Conservation (phyloP, 2,888 invertebrate species). For the Hanleya hanleyi region DNA sequence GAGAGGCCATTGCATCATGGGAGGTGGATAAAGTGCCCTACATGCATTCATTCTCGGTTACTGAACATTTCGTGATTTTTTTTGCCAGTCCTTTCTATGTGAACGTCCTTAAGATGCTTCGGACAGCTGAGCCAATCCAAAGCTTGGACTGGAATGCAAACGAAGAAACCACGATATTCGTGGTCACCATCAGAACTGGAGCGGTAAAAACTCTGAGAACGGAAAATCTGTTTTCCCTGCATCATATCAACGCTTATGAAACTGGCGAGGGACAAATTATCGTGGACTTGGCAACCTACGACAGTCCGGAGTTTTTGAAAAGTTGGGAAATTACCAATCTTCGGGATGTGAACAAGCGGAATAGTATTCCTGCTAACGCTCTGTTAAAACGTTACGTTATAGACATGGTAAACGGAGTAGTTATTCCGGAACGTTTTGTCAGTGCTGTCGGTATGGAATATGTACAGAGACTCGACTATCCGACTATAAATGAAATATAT, state of each 20-base stretch:
- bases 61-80: constrained; percentile 58
- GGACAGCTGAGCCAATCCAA: constrained; percentile 53
- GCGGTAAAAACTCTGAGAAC: constrained; percentile 44
- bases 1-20: constrained; percentile 58
- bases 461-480: constrained; percentile 57
- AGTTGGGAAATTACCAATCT: constrained; percentile 50
- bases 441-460: constrained; percentile 37
- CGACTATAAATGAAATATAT: constrained; percentile 63
- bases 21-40: constrained; percentile 59
- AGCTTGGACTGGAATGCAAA: constrained; percentile 60
- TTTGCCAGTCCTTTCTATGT: constrained; percentile 64
- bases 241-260: constrained; percentile 67
- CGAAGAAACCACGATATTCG: constrained; percentile 49
- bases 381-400: constrained; percentile 54
- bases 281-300: constrained; percentile 61
- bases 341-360: constrained; percentile 44
- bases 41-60: constrained; percentile 68
- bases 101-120: constrained; percentile 54
- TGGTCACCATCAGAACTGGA: constrained; percentile 53
- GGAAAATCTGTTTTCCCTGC: constrained; percentile 61
- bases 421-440: constrained; percentile 32
- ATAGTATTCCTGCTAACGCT: constrained; percentile 51
- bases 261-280: constrained; percentile 38
- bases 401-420: constrained; percentile 36
- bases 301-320: constrained; percentile 54